Evolutionary conservation across 2,797 vertebrate species (phyloP), one percentile per base, ranked within the genome.

Genomic region (Ptychobarbus kaznakovi): DNA sequence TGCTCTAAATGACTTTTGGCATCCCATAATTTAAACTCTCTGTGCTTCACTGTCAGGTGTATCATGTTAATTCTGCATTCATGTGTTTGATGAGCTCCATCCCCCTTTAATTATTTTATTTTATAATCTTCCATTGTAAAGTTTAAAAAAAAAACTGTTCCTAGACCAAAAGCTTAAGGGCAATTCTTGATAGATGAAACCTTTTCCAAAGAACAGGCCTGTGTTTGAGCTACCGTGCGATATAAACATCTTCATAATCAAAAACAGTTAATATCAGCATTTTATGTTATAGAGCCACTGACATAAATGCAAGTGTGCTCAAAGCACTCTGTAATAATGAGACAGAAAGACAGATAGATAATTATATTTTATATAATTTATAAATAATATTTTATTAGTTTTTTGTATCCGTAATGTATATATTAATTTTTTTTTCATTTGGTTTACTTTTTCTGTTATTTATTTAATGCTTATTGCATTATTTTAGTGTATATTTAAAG

Each of bases 1-100:
- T 83, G 89, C 85, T 87, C 77, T 87, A 90, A 88, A 87, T 86
- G 51, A 86, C 89, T 90, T 86, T 84, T 82, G 86, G 75, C 63
- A 42, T 82, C 70, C 40, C 44, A 65, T 38, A 40, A 81, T 84
- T 86, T 80, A 82, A 87, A 80, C 77, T 73, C 68, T 80, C 74
- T 65, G 51, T 75, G 70, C 73, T 76, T 53, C 81, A 75, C 77
- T 86, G 86, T 90, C 81, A 90, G 78, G 83, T 88, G 87, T 78
- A 76, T 49, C 28, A 58, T 44, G 65, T 44, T 72, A 58, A 79
- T 82, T 90, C 73, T 81, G 76, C 82, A 77, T 73, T 74, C 72
- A 56, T 58, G 74, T 49, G 74, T 56, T 81, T 66, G 61, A 28
- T 75, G 53, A 69, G 16, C 46, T 38, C 46, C 25, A 35, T 61